Evolutionary conservation across 2,797 vertebrate genomes (phyloP).

Genomic region (Acropternis orthonyx): DNA sequence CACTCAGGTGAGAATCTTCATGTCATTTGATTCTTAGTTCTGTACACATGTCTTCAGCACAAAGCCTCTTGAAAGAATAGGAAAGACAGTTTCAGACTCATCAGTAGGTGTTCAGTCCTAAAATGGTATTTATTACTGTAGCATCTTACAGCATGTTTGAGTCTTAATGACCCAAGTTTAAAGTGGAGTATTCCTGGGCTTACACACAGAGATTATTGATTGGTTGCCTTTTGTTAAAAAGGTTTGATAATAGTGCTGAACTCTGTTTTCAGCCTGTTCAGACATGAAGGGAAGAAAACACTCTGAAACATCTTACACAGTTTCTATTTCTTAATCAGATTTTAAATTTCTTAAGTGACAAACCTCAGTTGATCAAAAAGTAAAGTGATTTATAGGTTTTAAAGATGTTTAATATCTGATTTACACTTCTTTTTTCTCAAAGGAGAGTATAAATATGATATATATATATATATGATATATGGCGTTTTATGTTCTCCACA

Average conservation of each 20-base stretch:
- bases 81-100: background rate
- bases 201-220: background rate
- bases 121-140: background rate
- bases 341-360: background rate
- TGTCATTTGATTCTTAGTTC: background rate
- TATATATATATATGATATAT: background rate
- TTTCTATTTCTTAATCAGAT: background rate
- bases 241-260: background rate
- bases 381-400: background rate
- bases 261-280: background rate
- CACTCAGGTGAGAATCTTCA: background rate
- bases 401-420: background rate
- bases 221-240: background rate
- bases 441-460: background rate
- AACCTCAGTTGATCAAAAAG: background rate
- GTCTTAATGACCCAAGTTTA: background rate
- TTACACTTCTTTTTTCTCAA: background rate
- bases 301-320: background rate
- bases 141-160: background rate
- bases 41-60: background rate
- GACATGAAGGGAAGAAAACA: background rate
- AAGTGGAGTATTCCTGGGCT: background rate
- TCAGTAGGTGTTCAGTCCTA: background rate
- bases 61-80: background rate
- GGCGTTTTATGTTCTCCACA: background rate